phyloP scores from a whole-genome alignment of 2,888 invertebrate genomes.

The Eupeodes latifasciatus region DNA sequence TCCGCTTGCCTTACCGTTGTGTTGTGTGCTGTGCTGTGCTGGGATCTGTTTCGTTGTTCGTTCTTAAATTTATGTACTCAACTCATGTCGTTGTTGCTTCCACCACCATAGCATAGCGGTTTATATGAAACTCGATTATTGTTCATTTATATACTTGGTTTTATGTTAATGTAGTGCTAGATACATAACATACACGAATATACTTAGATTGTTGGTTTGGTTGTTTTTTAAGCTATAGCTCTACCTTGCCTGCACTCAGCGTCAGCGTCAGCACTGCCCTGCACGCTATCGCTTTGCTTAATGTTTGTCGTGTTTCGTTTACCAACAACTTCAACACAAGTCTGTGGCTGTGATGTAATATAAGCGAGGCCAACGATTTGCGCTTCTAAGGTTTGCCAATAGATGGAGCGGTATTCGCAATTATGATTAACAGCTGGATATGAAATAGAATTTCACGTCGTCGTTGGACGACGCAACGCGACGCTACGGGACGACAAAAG shows the following conservation, averaged over 20 bases:
- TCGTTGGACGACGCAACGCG: too few species aligned
- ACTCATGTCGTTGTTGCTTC: neutral
- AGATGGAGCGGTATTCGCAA: constrained; percentile 57
- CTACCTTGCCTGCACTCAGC: constrained; percentile 22
- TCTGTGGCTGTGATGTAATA: neutral
- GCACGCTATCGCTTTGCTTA: neutral
- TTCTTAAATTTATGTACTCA: constrained; percentile 71
- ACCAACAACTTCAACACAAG: neutral
- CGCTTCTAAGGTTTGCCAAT: constrained; percentile 56
- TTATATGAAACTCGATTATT: constrained; percentile 72
- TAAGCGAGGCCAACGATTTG: constrained; percentile 32
- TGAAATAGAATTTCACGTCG: neutral
- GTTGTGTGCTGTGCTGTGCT: constrained; percentile 3
- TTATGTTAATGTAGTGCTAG: constrained; percentile 25
- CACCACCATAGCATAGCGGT: constrained; percentile 37
- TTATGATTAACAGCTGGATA: constrained; percentile 16
- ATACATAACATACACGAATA: neutral
- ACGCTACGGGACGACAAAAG: neutral
- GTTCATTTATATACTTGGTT: constrained; percentile 68
- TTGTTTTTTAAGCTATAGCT: constrained; percentile 10
- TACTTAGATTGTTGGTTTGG: neutral
- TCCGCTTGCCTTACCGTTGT: constrained; percentile 9
- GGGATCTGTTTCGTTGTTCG: constrained; percentile 42
- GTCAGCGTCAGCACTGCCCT: neutral
- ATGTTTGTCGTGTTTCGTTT: too few species aligned